A percentile compares a stretch with the other conserved stretches of the same genome.
phyloP scores from a whole-genome alignment of 2,113 vertebrate species.

The Cyphomyrus plagiostoma region DNA sequence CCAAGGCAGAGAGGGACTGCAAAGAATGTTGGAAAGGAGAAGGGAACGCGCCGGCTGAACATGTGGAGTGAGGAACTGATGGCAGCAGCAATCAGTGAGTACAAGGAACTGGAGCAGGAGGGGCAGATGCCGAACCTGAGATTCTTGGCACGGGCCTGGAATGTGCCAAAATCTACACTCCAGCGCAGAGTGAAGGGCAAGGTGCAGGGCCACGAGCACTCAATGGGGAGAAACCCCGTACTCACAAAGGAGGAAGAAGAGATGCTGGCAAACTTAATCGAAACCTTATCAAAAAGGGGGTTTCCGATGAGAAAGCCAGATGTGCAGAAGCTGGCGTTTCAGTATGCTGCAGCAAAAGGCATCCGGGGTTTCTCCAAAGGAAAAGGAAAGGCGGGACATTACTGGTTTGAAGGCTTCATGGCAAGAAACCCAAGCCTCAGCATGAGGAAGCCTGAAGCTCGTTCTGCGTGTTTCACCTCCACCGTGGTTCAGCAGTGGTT shows the following conservation, averaged over 20 bases:
- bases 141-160: constrained; percentile 9
- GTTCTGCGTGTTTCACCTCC: constrained; percentile 17
- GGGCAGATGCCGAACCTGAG: background rate
- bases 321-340: constrained; percentile 27
- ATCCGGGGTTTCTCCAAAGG: constrained; percentile 21
- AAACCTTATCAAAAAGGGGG: constrained; percentile 9
- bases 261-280: constrained; percentile 6
- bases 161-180: constrained; percentile 14
- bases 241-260: constrained; percentile 7
- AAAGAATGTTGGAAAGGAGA: background rate
- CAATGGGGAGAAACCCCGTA: constrained; percentile 21
- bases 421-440: constrained; percentile 22
- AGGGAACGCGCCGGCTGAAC: background rate
- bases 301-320: constrained; percentile 23
- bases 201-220: background rate
- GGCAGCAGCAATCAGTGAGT: background rate
- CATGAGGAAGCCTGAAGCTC: constrained; percentile 19
- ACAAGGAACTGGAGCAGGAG: background rate
- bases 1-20: background rate
- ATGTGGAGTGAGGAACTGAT: background rate
- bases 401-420: constrained; percentile 25
- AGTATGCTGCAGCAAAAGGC: constrained; percentile 26
- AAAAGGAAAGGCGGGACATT: constrained; percentile 18
- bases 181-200: constrained; percentile 19
- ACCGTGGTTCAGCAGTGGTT: constrained; percentile 21